Evolutionary conservation across 1,140 invertebrate genomes (phyloP).

Genomic region (Arctopsyche grandis): DNA sequence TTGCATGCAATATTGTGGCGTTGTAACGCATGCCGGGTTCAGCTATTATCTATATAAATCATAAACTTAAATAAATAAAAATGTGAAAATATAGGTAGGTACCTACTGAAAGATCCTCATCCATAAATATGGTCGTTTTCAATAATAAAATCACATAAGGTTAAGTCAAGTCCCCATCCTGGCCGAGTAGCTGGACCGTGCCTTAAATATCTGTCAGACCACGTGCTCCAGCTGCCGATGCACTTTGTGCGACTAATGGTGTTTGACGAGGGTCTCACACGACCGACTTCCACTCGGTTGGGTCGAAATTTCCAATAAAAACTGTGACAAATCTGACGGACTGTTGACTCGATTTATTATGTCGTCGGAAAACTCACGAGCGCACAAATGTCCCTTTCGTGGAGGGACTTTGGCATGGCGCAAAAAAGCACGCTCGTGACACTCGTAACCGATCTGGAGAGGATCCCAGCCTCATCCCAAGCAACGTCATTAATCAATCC

Average conservation of each 20-base stretch:
- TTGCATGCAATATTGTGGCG: too few relatives aligned
- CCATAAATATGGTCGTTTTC: too few relatives aligned
- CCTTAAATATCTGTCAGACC: not conserved
- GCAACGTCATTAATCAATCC: not conserved
- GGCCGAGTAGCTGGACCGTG: too few relatives aligned
- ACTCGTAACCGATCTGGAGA: not conserved
- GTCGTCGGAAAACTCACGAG: not conserved
- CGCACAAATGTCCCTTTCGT: not conserved
- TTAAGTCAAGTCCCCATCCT: too few relatives aligned
- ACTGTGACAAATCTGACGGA: slow-evolving; percentile 13
- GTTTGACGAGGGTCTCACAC: slow-evolving; percentile 37
- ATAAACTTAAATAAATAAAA: too few relatives aligned
- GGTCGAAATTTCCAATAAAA: not conserved
- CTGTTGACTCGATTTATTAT: slow-evolving; percentile 11
- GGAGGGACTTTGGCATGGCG: not conserved
- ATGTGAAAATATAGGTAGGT: too few relatives aligned
- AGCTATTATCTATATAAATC: too few relatives aligned
- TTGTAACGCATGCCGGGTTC: too few relatives aligned
- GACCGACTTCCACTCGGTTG: slow-evolving; percentile 1
- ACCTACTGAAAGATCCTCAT: too few relatives aligned
- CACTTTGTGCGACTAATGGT: slow-evolving; percentile 35
- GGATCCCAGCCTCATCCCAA: not conserved
- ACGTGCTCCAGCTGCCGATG: slow-evolving; percentile 36
- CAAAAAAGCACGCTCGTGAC: not conserved
- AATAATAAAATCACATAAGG: too few relatives aligned